Base-by-base conservation (phyloP, 2,113 vertebrate species). In the Xenus cinereus region DNA sequence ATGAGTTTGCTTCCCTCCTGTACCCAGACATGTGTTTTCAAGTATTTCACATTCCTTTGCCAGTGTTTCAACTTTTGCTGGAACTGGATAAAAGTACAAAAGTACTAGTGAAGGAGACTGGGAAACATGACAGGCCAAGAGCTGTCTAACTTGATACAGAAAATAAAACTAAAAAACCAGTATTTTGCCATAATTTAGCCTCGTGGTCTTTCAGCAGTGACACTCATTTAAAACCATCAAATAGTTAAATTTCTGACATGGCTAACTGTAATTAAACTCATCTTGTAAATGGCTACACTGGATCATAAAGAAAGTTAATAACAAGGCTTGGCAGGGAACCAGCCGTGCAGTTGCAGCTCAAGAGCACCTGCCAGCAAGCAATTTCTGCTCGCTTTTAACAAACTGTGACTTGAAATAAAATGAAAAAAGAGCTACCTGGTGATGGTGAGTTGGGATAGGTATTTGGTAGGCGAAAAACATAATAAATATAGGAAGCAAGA, bases 401-500 rank as follows among this genome's bases (percentile, higher is more conserved):
- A 81, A 77, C 12, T 45, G 53, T 32, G 64, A 63, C 51, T 15
- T 16, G 62, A 91, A 89, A 87, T 43, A 8, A 79, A 87, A 72
- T 8, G 6, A 33, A 57, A 60, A 7, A 45, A 69, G 67, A 92
- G 60, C 50, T 98, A 99, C 99, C 99, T 98, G 99, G 99, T 5
- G 99, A 99, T 23, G 99, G 98, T 3, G 99, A 99, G 97, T 98
- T 99, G 95, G 99, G 99, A 81, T 99, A 99, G 37, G 98, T 98
- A 97, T 99, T 99, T 37, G 99, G 99, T 57, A 99, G 98, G 39
- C 99, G 99, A 98, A 99, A 99, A 97, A 99, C 99, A 5, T 99
- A 99, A 96, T 99, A 98, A 97, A 99, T 99, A 90, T 99, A 99
- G 10, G 99, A 99, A 39, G 99, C 99, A n/a, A 99, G 98, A 71